Percentiles rank a stretch among this genome's conserved stretches.
Conservation (phyloP, 2,888 invertebrate genomes). For the Ptychoptera albimana region DNA sequence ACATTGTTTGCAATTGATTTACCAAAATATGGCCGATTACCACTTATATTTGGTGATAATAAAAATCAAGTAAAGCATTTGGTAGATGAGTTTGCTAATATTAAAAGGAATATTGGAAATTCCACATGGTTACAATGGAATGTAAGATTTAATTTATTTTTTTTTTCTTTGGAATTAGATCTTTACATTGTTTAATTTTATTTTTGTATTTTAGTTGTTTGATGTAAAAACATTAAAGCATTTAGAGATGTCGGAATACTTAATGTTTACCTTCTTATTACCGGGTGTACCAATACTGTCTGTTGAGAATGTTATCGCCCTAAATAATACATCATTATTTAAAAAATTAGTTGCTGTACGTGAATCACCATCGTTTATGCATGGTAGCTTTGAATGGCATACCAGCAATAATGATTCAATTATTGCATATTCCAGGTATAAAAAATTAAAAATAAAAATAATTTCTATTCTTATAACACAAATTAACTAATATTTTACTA, state of each 20-base stretch:
- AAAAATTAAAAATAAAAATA: neutral
- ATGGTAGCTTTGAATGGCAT: conserved; percentile 37
- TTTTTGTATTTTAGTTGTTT: conserved; percentile 8
- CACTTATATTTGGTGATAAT: conserved; percentile 13
- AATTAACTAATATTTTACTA: too few species aligned
- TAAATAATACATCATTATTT: conserved; percentile 15
- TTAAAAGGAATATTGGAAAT: conserved; percentile 16
- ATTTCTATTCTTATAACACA: neutral
- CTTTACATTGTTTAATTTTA: neutral
- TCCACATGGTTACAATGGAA: conserved; percentile 28
- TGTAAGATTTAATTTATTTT: conserved; percentile 7
- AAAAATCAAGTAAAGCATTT: conserved; percentile 17
- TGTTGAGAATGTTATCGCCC: conserved; percentile 18
- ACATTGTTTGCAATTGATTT: conserved; percentile 22
- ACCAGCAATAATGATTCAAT: conserved; percentile 35
- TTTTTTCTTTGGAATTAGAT: neutral
- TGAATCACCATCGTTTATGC: conserved; percentile 42
- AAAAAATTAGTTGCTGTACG: conserved; percentile 29
- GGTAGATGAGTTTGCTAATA: conserved; percentile 16
- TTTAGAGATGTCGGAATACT: conserved; percentile 28
- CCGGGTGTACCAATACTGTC: conserved; percentile 58
- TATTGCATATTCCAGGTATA: conserved; percentile 51
- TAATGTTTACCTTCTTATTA: conserved; percentile 56
- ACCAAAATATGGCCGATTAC: conserved; percentile 24
- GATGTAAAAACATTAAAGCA: conserved; percentile 14